Conservation (phyloP, 2,797 vertebrate species). For the Chromobotia macracanthus region DNA sequence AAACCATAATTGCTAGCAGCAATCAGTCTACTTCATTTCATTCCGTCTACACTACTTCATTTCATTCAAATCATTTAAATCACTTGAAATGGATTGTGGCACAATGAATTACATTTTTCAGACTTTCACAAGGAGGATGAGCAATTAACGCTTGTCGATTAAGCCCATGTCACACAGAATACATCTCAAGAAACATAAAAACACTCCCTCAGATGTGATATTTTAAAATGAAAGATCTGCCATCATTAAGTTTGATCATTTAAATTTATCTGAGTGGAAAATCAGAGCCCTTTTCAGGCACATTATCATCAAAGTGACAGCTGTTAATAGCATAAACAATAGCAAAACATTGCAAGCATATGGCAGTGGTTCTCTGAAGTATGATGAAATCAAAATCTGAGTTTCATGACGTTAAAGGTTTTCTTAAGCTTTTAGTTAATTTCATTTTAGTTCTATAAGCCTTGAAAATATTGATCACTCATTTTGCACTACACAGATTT, state of each 20-base stretch:
- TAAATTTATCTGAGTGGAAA: constrained; percentile 43
- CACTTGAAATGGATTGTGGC: constrained; percentile 52
- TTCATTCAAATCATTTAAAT: constrained; percentile 45
- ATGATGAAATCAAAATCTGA: neutral
- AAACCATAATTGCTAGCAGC: constrained; percentile 47
- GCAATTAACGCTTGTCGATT: constrained; percentile 57
- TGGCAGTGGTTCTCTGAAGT: neutral
- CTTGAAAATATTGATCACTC: neutral
- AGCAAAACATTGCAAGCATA: neutral
- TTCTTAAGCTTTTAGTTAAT: no score
- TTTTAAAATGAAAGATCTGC: constrained; percentile 42
- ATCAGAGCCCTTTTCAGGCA: constrained; percentile 36
- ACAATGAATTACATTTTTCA: constrained; percentile 53
- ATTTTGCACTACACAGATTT: neutral
- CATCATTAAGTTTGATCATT: constrained; percentile 52
- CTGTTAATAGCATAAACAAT: constrained; percentile 6
- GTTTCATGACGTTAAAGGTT: no score
- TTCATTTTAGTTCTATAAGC: no score
- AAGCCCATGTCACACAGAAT: constrained; percentile 49
- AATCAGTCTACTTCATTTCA: constrained; percentile 46
- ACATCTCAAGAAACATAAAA: constrained; percentile 46
- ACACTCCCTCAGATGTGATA: constrained; percentile 39
- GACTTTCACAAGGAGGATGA: constrained; percentile 50
- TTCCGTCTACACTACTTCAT: constrained; percentile 28
- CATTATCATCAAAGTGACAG: constrained; percentile 23